Evolutionary conservation across 1,140 invertebrate species (phyloP), one percentile per base, ranked within the genome.

Genomic region (Achatina immaculata): DNA sequence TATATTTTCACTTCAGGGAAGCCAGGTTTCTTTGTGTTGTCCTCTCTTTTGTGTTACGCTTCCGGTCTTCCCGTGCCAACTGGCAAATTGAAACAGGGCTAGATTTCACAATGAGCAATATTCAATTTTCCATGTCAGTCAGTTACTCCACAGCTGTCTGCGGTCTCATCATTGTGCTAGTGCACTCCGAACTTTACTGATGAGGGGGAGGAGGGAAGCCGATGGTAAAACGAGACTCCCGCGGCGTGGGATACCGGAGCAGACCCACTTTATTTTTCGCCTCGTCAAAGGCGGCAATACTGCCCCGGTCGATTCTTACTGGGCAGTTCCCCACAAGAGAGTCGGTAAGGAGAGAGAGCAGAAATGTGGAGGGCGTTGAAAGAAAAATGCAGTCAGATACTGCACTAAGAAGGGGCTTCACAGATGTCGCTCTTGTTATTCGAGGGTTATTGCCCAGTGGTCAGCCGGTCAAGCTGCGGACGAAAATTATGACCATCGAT

Each of bases 361-460:
- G 71, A 11, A 73, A 31, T n/a, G 71, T 28, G 31, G 43, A 7
- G 28, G 43, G 43, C 31, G 28, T 31, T 42, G 43, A 48, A 73
- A 7, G 65, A 48, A 14, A 31, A 48, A 68, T 68, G 66, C 66
- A 24, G 38, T 38, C 11, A 68, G 34, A 38, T 68, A 40, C 66
- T 68, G 66, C 66, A 48, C 11, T 2, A 31, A 4, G 45, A 42
- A 73, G 40, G 9, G 43, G 2, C 71, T 73, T 73, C 71, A 58
- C 73, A 75, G 73, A 75, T 75, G 73, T 51, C 73, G 28, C 73
- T 58, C 34, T 75, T 75, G 73, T 75, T 75, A 75, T 75, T 75
- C 48, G 28, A 55, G 73, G 73, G 73, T 75, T 75, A 75, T 75
- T 43, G 43, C 73, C 19, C 73, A 75, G 73, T 75, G 73, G 73